phyloP scores from a whole-genome alignment of 2,113 vertebrate genomes.

The Zapornia atra region DNA sequence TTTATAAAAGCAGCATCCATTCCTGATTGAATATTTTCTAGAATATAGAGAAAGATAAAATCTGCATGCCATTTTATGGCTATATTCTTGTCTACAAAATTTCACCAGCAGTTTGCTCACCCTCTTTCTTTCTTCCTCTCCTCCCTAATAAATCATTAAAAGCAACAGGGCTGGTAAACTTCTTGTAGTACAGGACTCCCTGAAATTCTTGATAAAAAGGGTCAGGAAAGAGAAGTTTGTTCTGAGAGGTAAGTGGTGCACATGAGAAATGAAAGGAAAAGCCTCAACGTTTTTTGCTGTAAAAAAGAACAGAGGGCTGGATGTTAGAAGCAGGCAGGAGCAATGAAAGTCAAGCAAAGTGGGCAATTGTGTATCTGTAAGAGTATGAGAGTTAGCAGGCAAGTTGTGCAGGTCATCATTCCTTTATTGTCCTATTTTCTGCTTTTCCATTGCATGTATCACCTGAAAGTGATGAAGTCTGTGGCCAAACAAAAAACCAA shows the following conservation, averaged over 20 bases:
- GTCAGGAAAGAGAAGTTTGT: neutral
- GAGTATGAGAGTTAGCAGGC: neutral
- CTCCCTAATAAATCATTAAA: neutral
- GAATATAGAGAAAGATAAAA: conserved; percentile 25
- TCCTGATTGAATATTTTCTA: conserved; percentile 17
- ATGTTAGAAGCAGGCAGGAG: neutral
- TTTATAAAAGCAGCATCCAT: conserved; percentile 16
- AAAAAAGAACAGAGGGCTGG: neutral
- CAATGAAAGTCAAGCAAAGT: neutral
- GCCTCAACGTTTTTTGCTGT: neutral
- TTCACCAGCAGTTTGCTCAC: neutral
- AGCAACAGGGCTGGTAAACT: neutral
- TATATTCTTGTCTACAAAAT: neutral
- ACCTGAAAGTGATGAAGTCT: neutral
- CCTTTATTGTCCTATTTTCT: neutral
- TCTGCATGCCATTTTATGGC: neutral
- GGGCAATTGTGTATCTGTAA: neutral
- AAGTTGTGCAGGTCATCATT: neutral
- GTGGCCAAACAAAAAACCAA: neutral
- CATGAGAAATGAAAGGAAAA: neutral
- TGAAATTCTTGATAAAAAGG: neutral
- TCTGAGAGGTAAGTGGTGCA: neutral
- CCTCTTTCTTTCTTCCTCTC: neutral
- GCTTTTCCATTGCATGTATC: neutral
- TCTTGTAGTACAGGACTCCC: neutral